These are phyloP conservation scores for Aradophagus sp. DNA, from an alignment of 1,140 invertebrate species.

Conservation along the genomic window DNA sequence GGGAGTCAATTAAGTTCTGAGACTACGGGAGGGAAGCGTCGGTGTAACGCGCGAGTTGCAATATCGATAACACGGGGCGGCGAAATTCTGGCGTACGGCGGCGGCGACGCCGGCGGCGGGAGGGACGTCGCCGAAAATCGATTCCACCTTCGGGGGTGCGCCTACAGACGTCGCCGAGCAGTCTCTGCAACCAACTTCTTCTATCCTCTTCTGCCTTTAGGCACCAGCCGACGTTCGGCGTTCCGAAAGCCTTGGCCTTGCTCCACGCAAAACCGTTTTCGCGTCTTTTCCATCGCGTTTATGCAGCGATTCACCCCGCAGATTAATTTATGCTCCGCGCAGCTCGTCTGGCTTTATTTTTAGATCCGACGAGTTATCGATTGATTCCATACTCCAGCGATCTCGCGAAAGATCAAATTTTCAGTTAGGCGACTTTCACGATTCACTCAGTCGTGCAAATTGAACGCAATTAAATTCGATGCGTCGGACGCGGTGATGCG, in stretches of 20 bases:
- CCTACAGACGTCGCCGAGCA: conserved; percentile 49
- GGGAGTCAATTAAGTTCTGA: conserved; percentile 25
- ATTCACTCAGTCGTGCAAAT: too few relatives aligned
- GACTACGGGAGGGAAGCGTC: conserved; percentile 4
- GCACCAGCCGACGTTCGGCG: conserved; percentile 19
- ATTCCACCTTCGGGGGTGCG: conserved; percentile 50
- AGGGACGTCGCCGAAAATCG: conserved; percentile 61
- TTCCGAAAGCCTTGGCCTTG: conserved; percentile 43
- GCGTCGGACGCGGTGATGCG: too few relatives aligned
- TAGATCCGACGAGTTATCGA: background rate
- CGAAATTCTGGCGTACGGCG: conserved; percentile 28
- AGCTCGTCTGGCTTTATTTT: background rate
- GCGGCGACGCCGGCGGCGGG: conserved; percentile 12
- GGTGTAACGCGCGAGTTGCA: conserved; percentile 15
- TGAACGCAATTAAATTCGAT: too few relatives aligned
- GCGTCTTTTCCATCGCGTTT: too few relatives aligned
- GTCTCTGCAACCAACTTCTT: conserved; percentile 41
- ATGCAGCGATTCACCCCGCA: too few relatives aligned
- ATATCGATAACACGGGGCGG: conserved; percentile 29
- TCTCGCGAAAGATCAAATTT: too few relatives aligned
- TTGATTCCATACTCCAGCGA: too few relatives aligned
- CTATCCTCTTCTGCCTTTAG: conserved; percentile 24
- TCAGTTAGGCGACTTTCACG: too few relatives aligned
- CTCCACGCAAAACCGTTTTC: conserved; percentile 8
- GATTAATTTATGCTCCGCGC: background rate